Evolutionary conservation across 2,888 invertebrate species (phyloP), one percentile per base, ranked within the genome.

Genomic region (Lysandra coridon): DNA sequence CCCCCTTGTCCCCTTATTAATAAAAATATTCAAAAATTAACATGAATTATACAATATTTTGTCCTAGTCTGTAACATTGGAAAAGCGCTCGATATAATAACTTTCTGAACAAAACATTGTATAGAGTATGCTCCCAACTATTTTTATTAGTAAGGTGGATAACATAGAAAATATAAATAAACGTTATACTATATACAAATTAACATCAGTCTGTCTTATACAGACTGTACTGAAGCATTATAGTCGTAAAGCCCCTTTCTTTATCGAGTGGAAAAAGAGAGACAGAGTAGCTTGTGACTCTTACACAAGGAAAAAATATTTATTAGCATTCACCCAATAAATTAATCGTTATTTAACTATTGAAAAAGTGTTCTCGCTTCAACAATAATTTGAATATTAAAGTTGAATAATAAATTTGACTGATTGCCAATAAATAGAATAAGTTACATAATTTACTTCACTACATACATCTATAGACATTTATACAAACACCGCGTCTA

Each of bases 141-240:
- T 57, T 57, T 17, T 57, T 57, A 57, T 57, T 57, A 57, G 57
- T 57, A 57, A 49, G 49, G 10, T 10, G 10, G 10, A 49, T 49
- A 49, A 69, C 7, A 33, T 33, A 69, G 37, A 69, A 69, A 69
- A 69, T 69, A 69, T 69, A 69, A 69, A 69, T 69, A 33, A 69
- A 10, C 5, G 69, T 64, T 64, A 64, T 69, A 69, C 12, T 30
- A 64, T 69, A 30, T 69, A 69, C 64, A 69, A 69, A 69, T 69
- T 17, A 69, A 64, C 64, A 30, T 30, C 64, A 33, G 17, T 69
- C 14, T 69, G 33, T 69, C 69, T 37, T 33, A 33, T 37, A 14
- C 69, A 14, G 69, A 69, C 69, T 33, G 12, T 69, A 33, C 33
- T 17, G 69, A 69, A 69, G 30, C 69, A 30, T 30, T 30, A 7